These are phyloP conservation scores for Proterorhinus semilunaris DNA, from an alignment of 2,113 vertebrate genomes.

Conservation along the genomic window DNA sequence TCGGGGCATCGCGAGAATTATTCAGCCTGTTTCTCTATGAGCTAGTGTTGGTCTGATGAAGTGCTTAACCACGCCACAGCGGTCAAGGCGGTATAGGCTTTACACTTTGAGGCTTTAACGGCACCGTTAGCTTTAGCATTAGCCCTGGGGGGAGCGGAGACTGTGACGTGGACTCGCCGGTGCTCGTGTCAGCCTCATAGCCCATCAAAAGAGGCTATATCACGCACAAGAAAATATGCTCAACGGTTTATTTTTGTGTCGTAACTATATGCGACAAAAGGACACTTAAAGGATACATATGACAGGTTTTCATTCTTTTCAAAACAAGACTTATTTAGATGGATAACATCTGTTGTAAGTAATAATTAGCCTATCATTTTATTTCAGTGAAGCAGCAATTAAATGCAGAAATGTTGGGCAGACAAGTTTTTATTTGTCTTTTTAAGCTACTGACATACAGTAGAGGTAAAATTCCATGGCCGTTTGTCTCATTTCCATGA, in stretches of 20 bases:
- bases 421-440: too few species aligned
- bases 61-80: slow-evolving; percentile 39
- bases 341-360: too few species aligned
- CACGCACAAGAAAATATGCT: slow-evolving; percentile 12
- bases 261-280: not conserved
- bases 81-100: slow-evolving; percentile 13
- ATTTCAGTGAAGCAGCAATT: too few species aligned
- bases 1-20: slow-evolving; percentile 32
- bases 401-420: too few species aligned
- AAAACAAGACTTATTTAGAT: too few species aligned
- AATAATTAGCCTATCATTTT: too few species aligned
- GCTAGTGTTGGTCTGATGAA: slow-evolving; percentile 33
- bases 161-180: slow-evolving; percentile 55
- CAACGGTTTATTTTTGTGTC: not conserved
- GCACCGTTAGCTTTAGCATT: slow-evolving; percentile 55
- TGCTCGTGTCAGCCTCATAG: slow-evolving; percentile 42
- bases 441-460: too few species aligned
- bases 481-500: too few species aligned
- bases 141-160: slow-evolving; percentile 43
- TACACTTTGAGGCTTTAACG: slow-evolving; percentile 37
- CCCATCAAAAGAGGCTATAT: slow-evolving; percentile 46
- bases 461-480: too few species aligned
- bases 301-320: too few species aligned
- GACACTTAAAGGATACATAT: too few species aligned
- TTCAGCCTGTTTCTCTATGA: slow-evolving; percentile 25